phyloP scores from a whole-genome alignment of 2,888 invertebrate genomes.

The Chloromyia formosa region DNA sequence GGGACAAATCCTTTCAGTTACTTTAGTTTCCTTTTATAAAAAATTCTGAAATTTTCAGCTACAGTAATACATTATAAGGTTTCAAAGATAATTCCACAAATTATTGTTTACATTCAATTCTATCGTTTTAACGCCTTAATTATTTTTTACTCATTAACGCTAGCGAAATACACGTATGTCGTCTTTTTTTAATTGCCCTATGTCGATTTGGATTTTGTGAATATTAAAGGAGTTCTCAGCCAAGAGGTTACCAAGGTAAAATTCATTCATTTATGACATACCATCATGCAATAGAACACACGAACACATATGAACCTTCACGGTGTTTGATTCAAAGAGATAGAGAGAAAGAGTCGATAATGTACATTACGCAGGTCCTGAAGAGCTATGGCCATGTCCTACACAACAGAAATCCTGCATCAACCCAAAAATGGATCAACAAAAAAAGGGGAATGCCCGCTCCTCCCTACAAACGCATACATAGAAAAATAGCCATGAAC shows the following conservation, averaged over 20 bases:
- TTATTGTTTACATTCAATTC: no score
- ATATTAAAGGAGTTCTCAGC: not conserved
- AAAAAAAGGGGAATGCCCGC: not conserved
- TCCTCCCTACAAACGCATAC: constrained; percentile 1
- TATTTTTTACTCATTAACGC: no score
- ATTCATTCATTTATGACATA: constrained; percentile 31
- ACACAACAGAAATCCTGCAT: constrained; percentile 12
- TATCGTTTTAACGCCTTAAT: no score
- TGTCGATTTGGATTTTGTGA: no score
- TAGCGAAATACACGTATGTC: no score
- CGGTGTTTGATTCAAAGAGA: not conserved
- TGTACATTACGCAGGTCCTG: constrained; percentile 14
- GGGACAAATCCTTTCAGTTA: no score
- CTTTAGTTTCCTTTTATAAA: no score
- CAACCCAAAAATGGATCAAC: not conserved
- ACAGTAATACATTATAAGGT: no score
- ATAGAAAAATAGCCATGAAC: constrained; percentile 6
- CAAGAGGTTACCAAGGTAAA: constrained; percentile 23
- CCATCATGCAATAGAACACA: not conserved
- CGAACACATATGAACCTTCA: constrained; percentile 5
- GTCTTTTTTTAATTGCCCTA: no score
- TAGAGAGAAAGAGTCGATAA: not conserved
- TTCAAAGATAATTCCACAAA: no score
- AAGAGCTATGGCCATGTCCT: constrained; percentile 21
- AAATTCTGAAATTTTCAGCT: no score